Conservation (phyloP, 2,797 vertebrate genomes). For the Acanthopagrus latus region DNA sequence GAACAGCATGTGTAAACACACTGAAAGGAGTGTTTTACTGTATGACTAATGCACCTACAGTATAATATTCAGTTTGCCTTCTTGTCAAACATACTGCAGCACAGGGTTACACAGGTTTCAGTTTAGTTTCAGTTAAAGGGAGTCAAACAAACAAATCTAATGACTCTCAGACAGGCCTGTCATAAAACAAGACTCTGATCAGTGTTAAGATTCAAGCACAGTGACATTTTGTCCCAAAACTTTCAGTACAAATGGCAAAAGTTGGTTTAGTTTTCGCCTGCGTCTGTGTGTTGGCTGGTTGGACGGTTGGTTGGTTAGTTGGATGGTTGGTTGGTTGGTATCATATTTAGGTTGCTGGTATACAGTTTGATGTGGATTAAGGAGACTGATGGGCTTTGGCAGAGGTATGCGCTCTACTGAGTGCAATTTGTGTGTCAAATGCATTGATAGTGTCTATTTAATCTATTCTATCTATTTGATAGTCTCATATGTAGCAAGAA, state of each 20-base stretch:
- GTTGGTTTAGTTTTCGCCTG: too few relatives aligned
- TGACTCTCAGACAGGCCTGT: neutral
- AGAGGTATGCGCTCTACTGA: too few relatives aligned
- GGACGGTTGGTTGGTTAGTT: too few relatives aligned
- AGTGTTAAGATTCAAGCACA: neutral
- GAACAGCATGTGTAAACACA: conserved; percentile 18
- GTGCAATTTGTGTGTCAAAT: neutral
- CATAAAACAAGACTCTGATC: neutral
- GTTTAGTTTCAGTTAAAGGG: neutral
- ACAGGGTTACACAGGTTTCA: neutral
- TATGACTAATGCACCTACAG: neutral
- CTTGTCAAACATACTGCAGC: neutral
- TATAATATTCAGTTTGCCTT: conserved; percentile 5
- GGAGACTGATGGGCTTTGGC: too few relatives aligned
- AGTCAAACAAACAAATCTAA: neutral
- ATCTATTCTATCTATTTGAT: too few relatives aligned
- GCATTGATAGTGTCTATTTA: neutral
- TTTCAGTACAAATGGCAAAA: neutral
- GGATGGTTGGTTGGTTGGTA: too few relatives aligned
- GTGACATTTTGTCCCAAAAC: neutral
- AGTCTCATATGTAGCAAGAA: too few relatives aligned
- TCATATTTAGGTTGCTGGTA: too few relatives aligned
- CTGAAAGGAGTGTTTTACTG: neutral
- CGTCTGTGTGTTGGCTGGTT: too few relatives aligned
- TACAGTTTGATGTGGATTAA: too few relatives aligned